These are phyloP conservation scores for Balaeniceps rex DNA, from an alignment of 2,113 vertebrate species.

Conservation along the genomic window DNA sequence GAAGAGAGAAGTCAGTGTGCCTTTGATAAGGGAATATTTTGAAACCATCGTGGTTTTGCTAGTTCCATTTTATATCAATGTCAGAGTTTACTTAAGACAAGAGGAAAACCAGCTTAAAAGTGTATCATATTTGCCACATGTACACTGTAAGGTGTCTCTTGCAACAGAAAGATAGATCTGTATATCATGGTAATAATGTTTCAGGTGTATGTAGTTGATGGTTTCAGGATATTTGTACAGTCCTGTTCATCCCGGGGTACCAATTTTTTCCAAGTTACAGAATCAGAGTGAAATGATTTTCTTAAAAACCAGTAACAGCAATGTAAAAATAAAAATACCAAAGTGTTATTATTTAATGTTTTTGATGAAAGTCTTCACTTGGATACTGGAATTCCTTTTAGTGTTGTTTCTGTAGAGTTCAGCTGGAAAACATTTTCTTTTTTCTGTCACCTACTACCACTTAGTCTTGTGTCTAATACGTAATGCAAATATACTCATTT, in stretches of 20 bases:
- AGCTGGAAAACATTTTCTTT: neutral
- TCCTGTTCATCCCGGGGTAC: neutral
- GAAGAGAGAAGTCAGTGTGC: neutral
- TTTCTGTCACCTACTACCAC: neutral
- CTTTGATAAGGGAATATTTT: neutral
- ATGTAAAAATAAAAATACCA: neutral
- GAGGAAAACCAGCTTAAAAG: neutral
- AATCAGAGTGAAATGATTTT: neutral
- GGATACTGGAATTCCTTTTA: neutral
- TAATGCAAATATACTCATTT: neutral
- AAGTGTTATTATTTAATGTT: neutral
- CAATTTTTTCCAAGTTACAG: neutral
- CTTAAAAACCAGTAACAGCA: neutral
- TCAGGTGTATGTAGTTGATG: neutral
- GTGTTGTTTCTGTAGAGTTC: neutral
- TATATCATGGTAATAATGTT: neutral
- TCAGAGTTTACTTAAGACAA: neutral
- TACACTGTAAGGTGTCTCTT: neutral
- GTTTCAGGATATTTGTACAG: neutral
- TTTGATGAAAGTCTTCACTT: neutral
- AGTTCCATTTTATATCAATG: neutral
- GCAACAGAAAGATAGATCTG: neutral
- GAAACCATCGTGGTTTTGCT: neutral
- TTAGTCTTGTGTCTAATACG: neutral
- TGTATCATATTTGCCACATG: neutral